Percentiles rank a stretch among this genome's conserved stretches.
Conservation (phyloP, 2,888 invertebrate genomes). For the Aleiodes alternator region DNA sequence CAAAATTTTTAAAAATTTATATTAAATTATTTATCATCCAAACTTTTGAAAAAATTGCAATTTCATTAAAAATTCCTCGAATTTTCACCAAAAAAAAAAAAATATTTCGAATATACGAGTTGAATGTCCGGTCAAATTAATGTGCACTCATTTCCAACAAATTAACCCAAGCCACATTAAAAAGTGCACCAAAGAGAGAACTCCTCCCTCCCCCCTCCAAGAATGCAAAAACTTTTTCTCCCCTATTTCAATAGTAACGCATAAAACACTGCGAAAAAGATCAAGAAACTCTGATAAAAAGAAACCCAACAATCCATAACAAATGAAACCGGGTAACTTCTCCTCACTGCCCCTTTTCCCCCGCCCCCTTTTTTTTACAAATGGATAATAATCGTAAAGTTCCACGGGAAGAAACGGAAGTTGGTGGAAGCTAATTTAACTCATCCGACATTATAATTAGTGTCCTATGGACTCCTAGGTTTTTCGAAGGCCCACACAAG, state of each 20-base stretch:
- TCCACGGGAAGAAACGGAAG: slow-evolving; percentile 16
- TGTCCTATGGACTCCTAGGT: slow-evolving; percentile 61
- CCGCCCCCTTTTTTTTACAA: neutral
- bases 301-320: slow-evolving; percentile 15
- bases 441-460: slow-evolving; percentile 62
- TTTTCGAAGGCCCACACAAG: slow-evolving; percentile 59
- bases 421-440: slow-evolving; percentile 40
- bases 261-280: neutral
- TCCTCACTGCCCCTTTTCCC: neutral
- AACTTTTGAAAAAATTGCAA: no score
- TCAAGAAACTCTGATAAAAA: slow-evolving; percentile 10
- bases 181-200: no score
- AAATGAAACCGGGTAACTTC: slow-evolving; percentile 10
- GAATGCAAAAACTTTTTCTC: neutral
- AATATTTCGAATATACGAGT: no score
- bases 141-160: no score
- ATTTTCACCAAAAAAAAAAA: no score
- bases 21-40: no score
- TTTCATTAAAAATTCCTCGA: no score
- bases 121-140: no score
- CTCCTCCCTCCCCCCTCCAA: no score
- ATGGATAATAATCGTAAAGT: slow-evolving; percentile 33
- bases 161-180: no score
- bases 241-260: neutral
- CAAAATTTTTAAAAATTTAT: no score